Percentiles rank a stretch among this genome's conserved stretches.
Conservation (phyloP, 2,888 invertebrate species). For the Steinernema scapterisci region DNA sequence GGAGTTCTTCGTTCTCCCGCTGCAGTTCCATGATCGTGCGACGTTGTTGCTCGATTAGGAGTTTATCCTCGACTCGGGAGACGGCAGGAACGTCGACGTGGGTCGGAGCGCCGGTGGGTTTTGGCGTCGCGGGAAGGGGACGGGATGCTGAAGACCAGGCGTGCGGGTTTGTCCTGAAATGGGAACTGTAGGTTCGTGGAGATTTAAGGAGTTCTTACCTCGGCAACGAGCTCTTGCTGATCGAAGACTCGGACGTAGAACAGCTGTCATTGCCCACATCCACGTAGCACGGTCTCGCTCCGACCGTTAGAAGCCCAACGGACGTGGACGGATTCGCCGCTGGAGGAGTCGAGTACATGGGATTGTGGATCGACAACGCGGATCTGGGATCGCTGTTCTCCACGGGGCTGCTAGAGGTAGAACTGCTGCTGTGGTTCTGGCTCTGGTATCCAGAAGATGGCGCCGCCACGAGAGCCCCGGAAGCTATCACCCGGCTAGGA, state of each 20-base stretch:
- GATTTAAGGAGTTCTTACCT: background rate
- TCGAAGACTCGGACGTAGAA: constrained; percentile 21
- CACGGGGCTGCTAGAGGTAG: constrained; percentile 42
- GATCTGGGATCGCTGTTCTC: constrained; percentile 34
- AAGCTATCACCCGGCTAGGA: constrained; percentile 39
- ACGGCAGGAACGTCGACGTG: constrained; percentile 43
- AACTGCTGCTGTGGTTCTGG: constrained; percentile 51
- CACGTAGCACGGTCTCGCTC: constrained; percentile 23
- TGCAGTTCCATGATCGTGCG: constrained; percentile 57
- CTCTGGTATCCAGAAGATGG: constrained; percentile 64
- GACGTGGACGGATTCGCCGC: background rate
- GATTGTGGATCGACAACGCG: constrained; percentile 8
- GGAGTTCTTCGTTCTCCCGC: constrained; percentile 56
- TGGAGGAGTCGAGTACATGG: background rate
- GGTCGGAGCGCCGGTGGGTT: constrained; percentile 44
- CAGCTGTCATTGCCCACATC: background rate
- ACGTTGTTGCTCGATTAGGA: constrained; percentile 51
- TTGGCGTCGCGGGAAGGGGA: constrained; percentile 38
- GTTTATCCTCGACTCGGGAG: background rate
- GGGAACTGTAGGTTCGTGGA: too few relatives aligned
- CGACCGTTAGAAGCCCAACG: background rate
- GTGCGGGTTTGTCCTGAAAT: constrained; percentile 35
- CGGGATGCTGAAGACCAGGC: constrained; percentile 30
- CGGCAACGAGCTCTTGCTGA: constrained; percentile 35
- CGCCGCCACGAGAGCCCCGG: constrained; percentile 37